Percentiles rank a stretch among this genome's conserved stretches.
Evolutionary conservation across 2,113 vertebrate genomes (phyloP).

Genomic region (Vanacampus margaritifer): DNA sequence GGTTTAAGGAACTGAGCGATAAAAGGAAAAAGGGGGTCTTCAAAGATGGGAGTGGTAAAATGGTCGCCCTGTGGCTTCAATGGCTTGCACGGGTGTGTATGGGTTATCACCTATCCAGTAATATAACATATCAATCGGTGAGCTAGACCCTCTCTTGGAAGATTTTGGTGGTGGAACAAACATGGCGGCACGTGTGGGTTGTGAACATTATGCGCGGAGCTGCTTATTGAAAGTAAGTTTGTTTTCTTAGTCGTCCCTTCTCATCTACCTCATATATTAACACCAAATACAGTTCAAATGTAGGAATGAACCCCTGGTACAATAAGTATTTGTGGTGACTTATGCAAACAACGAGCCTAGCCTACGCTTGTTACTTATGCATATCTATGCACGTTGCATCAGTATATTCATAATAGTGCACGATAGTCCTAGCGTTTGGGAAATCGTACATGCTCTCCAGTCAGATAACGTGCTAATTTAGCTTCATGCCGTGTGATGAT

Average conservation of each 20-base stretch:
- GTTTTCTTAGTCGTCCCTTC: background rate
- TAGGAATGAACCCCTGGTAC: background rate
- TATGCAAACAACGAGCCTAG: background rate
- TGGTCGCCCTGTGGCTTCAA: too few species aligned
- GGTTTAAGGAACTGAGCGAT: too few species aligned
- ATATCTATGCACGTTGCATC: background rate
- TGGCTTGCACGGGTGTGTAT: too few species aligned
- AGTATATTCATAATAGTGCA: background rate
- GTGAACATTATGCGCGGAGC: conserved; percentile 73
- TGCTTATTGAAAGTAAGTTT: conserved; percentile 75
- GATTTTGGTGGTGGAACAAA: conserved; percentile 1
- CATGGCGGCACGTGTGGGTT: conserved; percentile 70
- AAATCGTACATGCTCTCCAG: background rate
- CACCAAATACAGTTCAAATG: background rate
- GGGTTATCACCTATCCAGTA: too few species aligned
- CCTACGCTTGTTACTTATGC: background rate
- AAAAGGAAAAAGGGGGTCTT: background rate
- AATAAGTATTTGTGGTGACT: background rate
- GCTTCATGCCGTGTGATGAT: too few species aligned
- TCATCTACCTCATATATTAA: background rate
- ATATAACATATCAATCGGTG: too few species aligned
- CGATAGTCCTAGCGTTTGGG: too few species aligned
- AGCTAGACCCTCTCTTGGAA: too few species aligned
- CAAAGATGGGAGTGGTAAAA: too few species aligned
- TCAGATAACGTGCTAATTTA: too few species aligned